Conservation (phyloP, 2,888 invertebrate genomes). For the Carabus problematicus region DNA sequence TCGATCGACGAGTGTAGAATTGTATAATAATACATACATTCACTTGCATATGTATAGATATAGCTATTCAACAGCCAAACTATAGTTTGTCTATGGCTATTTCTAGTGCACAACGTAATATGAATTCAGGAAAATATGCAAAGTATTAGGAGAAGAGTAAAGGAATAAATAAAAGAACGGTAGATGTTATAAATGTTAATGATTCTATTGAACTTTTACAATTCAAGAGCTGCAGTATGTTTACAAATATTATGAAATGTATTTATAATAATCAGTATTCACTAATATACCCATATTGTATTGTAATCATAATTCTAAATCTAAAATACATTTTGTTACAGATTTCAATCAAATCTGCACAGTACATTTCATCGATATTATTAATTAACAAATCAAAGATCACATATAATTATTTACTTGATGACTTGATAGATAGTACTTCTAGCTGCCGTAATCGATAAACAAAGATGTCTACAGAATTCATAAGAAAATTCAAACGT, state of each 20-base stretch:
- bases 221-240: conserved; percentile 42
- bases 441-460: conserved; percentile 22
- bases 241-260: conserved; percentile 43
- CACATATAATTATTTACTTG: conserved; percentile 32
- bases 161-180: conserved; percentile 15
- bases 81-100: too few relatives aligned
- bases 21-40: too few relatives aligned
- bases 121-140: too few relatives aligned
- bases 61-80: too few relatives aligned
- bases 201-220: conserved; percentile 41
- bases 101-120: too few relatives aligned
- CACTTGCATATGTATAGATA: too few relatives aligned
- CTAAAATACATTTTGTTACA: conserved; percentile 36
- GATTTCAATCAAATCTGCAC: conserved; percentile 20
- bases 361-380: conserved; percentile 26
- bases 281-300: conserved; percentile 39
- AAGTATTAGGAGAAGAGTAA: neutral
- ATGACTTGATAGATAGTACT: neutral
- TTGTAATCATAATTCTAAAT: conserved; percentile 36
- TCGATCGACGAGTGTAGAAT: too few relatives aligned
- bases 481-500: neutral
- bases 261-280: conserved; percentile 40
- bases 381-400: conserved; percentile 31
- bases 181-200: conserved; percentile 41
- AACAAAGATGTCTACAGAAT: conserved; percentile 16